Base-by-base conservation (phyloP, 1,140 invertebrate species). In the Diploscapter pachys region DNA sequence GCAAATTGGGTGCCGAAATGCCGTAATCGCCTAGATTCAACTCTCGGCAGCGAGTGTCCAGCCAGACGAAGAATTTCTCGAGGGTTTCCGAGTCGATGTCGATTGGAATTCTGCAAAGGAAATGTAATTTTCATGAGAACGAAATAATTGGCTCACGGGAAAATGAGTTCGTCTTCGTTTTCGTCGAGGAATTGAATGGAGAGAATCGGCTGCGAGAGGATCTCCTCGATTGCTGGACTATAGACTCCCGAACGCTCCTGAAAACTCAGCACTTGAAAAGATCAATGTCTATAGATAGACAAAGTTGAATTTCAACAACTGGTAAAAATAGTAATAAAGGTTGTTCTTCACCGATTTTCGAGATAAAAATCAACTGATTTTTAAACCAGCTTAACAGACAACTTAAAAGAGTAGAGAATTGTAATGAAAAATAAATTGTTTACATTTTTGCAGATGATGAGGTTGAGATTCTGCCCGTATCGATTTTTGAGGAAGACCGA, bases 401-500 rank as follows among this genome's bases (percentile, higher is more conserved):
- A 31, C 31, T 31, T 31, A 31, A 31, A 31, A 31, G 31, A 31
- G 31, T 31, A 31, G 31, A 31, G 31, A 31, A 31, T 31, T 59
- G 57, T 31, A 11, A 11, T 31, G 57, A 59, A 11, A 59, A 11
- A 59, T 59, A 11, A 59, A 59, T 59, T 11, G 2, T 71, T 77
- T 49, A 74, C 66, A 55, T 61, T 69, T 66, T 77, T 71, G 3
- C 76, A 51, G 11, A 53, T 57, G n/a, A 79, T 88, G 55, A 90
- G 83, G 75, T 87, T 87, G 83, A 91, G 91, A 4, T 90, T 90
- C 77, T 88, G 87, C 54, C 90, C 90, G 81, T 89, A 90, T 49
- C 84, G 82, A 57, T 87, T 87, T 83, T 91, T 91, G 3, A 92
- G 85, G 81, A 90, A 91, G 4, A 91, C 84, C 13, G 89, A 89